Base-by-base conservation (phyloP, 2,888 invertebrate species). In the Schizaphis graminum region DNA sequence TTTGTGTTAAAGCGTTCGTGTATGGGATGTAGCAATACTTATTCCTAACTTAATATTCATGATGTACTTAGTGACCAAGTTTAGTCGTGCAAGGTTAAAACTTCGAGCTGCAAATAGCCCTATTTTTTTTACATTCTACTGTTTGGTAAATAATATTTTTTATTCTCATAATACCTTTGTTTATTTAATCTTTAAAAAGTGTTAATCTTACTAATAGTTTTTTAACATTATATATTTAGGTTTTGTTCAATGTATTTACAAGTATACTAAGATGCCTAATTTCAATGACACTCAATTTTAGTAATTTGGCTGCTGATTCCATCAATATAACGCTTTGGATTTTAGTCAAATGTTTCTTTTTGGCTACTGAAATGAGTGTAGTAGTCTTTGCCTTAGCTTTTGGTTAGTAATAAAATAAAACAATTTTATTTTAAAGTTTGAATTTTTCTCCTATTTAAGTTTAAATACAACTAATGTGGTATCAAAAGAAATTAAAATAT, bases 331-430 rank as follows among this genome's bases (percentile, higher is more conserved):
- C 98, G 87, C 96, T 98, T 53, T 98, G 98, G 98, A 97, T 98
- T 94, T 97, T 97, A 94, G 97, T 98, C 61, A 96, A 98, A 95
- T 98, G 98, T 96, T 98, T 98, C 96, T 96, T 98, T 94, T 96
- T 98, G 94, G 97, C 98, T 35, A 98, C 98, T 91, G 98, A 98
- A 96, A 97, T 98, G 97, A 98, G 98, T 95, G 98, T 98, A 94
- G 97, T 98, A 91, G 97, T 98, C 95, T 98, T 98, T 96, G 98
- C 98, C 94, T 96, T 98, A 95, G 97, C 98, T 94, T 98, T 98
- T 96, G 98, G 98, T 98, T 96, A 97, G 97, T 96, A 89, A 67
- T 84, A 49, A 26, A 35, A n/a, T 67, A 57, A 47, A n/a, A 16
- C 41, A 0, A 53, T 77, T 26, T 49, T 84, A 47, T 86, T 90